Evolutionary conservation across 2,113 vertebrate species (phyloP), one percentile per base, ranked within the genome.

Genomic region (Alligator sinensis): DNA sequence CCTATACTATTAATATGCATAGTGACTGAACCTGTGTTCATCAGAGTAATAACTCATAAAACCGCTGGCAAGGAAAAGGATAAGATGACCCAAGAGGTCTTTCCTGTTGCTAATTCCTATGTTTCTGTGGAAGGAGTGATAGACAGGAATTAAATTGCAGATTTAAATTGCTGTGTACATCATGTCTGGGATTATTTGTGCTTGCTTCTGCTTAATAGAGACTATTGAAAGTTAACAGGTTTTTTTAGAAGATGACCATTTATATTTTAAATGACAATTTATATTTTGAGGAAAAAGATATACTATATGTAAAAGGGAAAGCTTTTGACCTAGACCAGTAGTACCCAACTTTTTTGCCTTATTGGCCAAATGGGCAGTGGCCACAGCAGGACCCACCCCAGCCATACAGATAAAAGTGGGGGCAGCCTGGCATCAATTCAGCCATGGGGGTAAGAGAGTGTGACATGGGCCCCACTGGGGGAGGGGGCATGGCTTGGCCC

Each of bases 151-250:
- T 92, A 63, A 86, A 93, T 87, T 28, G 18, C 34, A 78, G 83
- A 74, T 74, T 89, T 88, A 82, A 95, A 89, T 79, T 77, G 38
- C 22, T 78, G 0, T 92, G 82, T 84, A 74, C 47, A 78, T 87
- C 3, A 82, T 90, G 72, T 84, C 68, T 81, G 75, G 83, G 5
- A 58, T 66, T 62, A 76, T 89, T 91, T 87, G 54, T 13, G 72
- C 60, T 81, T 96, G 54, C 82, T 93, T 96, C 68, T 91, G 68
- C 7, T 95, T 84, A 95, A 80, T 84, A 84, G 58, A 77, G 38
- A 47, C n/a, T 17, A 74, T 2, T 55, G 78, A 85, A 76, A 91
- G 13, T 62, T 90, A 89, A 77, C 38, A 34, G 66, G 80, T 47
- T 34, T 55, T 78, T 14, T 74, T 47, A 90, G 80, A 83, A 81